Evolutionary conservation across 2,888 invertebrate genomes (phyloP), one percentile per base, ranked within the genome.

Genomic region (Platycheirus rosarum): DNA sequence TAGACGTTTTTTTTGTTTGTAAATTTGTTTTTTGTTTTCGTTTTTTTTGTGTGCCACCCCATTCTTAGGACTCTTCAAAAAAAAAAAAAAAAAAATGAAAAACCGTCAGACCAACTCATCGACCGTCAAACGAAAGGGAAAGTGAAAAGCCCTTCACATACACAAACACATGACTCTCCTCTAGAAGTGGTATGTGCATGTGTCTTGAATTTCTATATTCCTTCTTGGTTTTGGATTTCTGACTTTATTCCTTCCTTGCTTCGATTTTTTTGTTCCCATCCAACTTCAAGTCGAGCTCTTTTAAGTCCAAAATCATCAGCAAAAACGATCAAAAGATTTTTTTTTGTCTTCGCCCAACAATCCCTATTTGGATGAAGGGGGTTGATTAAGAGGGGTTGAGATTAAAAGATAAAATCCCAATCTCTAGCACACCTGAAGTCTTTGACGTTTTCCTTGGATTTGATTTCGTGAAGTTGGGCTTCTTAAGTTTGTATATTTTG

Each of bases 121-220:
- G 82, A 77, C 82, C 77, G 77, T 77, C 82, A 82, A 82, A 73
- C 51, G 82, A 82, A 82, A 82, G 73, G 77, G 71, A 82, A 82
- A 82, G 82, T 82, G 77, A 77, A 82, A 82, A 77, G 51, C 77
- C 65, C 77, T 82, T 77, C 53, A 66, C 76, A 77, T 53, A 68
- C 42, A 71, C 70, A 78, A 37, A 53, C 40, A 53, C 13, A 60
- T 23, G 23, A 16, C 35, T 46, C 23, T 46, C 16, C 9, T n/a
- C 9, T 48, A 4, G 51, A 49, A 23, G 26, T 55, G 16, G 18
- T 11, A 20, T 46, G 42, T 35, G 8, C 8, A 49, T 48, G 49
- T 62, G 29, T 20, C 55, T 75, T 42, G 9, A 46, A 23, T 48
- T 75, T 80, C 55, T 57, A 1, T 65, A 51, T 65, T 76, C 48